A percentile compares a stretch with the other conserved stretches of the same genome.
Evolutionary conservation across 2,888 invertebrate genomes (phyloP).

Genomic region (Diadegma fenestrale): DNA sequence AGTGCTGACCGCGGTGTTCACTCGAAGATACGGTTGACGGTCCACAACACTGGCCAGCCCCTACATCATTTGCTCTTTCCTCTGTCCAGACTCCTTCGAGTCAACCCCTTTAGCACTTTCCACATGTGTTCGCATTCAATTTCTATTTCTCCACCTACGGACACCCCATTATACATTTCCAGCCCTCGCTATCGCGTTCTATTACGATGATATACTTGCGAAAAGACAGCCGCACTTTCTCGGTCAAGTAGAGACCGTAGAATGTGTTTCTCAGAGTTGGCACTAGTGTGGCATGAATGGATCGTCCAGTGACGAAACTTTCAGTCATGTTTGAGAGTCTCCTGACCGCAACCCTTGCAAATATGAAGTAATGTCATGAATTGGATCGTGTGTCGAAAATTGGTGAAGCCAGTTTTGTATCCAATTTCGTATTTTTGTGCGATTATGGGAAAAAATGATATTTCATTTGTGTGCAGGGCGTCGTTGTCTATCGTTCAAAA

Average conservation of each 20-base stretch:
- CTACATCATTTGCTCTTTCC: slow-evolving; percentile 50
- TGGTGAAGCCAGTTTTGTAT: not conserved
- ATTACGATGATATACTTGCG: slow-evolving; percentile 35
- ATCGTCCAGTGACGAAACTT: slow-evolving; percentile 21
- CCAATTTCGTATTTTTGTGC: not conserved
- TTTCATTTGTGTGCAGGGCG: not conserved
- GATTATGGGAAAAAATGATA: slow-evolving; percentile 2
- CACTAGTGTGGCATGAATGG: slow-evolving; percentile 20
- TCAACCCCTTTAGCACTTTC: slow-evolving; percentile 53
- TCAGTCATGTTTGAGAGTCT: not conserved
- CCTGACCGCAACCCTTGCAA: slow-evolving; percentile 9
- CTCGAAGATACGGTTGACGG: slow-evolving; percentile 83
- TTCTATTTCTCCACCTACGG: slow-evolving; percentile 63
- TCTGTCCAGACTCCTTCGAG: slow-evolving; percentile 53
- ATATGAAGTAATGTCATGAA: not conserved
- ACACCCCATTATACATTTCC: slow-evolving; percentile 39
- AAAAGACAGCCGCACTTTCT: slow-evolving; percentile 48
- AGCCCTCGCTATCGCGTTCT: slow-evolving; percentile 43
- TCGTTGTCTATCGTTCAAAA: not conserved
- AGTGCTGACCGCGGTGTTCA: slow-evolving; percentile 83
- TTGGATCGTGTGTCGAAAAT: not conserved
- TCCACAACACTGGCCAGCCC: slow-evolving; percentile 65
- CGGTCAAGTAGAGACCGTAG: slow-evolving; percentile 13
- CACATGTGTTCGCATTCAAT: slow-evolving; percentile 65
- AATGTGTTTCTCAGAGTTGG: slow-evolving; percentile 28